Base-by-base conservation (phyloP, 2,797 vertebrate genomes). In the Bucorvus abyssinicus region DNA sequence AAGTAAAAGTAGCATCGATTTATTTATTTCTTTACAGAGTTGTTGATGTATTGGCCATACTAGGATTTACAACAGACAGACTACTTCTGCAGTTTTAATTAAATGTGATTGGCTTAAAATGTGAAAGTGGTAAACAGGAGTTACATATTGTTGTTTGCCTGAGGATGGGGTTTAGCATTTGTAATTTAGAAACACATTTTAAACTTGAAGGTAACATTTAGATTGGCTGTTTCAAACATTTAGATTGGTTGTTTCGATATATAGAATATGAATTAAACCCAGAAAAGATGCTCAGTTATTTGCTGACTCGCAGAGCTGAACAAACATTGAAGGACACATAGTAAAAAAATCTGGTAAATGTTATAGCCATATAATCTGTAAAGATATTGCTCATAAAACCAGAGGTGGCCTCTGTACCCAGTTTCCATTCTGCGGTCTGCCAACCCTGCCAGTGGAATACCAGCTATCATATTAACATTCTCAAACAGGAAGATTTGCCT, bases 31-130 rank as follows among this genome's bases (percentile, higher is more conserved):
- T 73, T 59, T 65, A 65, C 57, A 68, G 22, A 21, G 12, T 49
- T 80, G 27, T 69, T 92, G 78, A 81, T 79, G 49, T n/a, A 59
- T 76, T 87, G 19, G 11, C 69, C 15, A 7, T 74, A 44, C n/a
- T 69, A 87, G 69, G 44, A 84, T 88, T 94, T 93, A 73, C 32
- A 90, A 87, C 14, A 91, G 92, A 87, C 60, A 78, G 38, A 64
- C 47, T 60, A 20, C 23, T 53, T 68, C 53, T 85, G 63, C 55
- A 74, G 59, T 70, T 94, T 88, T 96, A 83, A 92, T 94, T 87
- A 93, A 74, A 91, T 71, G 24, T 84, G 60, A 38, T 56, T 30
- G 29, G 23, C 29, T 88, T 70, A 65, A 92, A 89, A 86, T 57
- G 30, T 65, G 64, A 76, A 85, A 74, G 26, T 29, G 38, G 40